Evolutionary conservation across 2,888 invertebrate genomes (phyloP).

Genomic region (Epinotia demarniana): DNA sequence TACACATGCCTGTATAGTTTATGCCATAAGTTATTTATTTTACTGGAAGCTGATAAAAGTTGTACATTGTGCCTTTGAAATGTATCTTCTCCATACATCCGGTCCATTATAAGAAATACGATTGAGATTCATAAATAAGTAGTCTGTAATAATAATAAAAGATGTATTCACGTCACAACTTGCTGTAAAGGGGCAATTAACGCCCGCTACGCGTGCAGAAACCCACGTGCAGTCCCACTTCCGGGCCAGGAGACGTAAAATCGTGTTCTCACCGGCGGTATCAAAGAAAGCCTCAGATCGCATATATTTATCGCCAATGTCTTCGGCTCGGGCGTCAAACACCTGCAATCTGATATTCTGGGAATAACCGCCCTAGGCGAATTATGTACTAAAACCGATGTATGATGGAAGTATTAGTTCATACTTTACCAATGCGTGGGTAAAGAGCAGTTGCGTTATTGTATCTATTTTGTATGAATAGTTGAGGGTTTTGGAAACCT

Average conservation of each 20-base stretch:
- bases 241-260: too few relatives aligned
- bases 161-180: neutral
- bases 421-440: constrained; percentile 10
- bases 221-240: too few relatives aligned
- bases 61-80: constrained; percentile 75
- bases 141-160: constrained; percentile 37
- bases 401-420: constrained; percentile 21
- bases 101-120: constrained; percentile 60
- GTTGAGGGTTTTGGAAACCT: constrained; percentile 32
- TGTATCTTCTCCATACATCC: constrained; percentile 70
- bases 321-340: too few relatives aligned
- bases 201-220: too few relatives aligned
- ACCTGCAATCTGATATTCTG: too few relatives aligned
- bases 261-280: too few relatives aligned
- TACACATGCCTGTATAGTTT: constrained; percentile 16
- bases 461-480: constrained; percentile 6
- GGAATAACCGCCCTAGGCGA: too few relatives aligned
- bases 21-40: constrained; percentile 45
- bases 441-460: neutral
- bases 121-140: constrained; percentile 57
- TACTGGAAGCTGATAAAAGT: constrained; percentile 52
- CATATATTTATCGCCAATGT: too few relatives aligned
- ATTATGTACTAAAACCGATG: neutral
- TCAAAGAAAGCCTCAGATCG: too few relatives aligned
- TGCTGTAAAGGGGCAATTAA: too few relatives aligned